Evolutionary conservation across 2,888 invertebrate species (phyloP), one percentile per base, ranked within the genome.

Genomic region (Thymelicus sylvestris): DNA sequence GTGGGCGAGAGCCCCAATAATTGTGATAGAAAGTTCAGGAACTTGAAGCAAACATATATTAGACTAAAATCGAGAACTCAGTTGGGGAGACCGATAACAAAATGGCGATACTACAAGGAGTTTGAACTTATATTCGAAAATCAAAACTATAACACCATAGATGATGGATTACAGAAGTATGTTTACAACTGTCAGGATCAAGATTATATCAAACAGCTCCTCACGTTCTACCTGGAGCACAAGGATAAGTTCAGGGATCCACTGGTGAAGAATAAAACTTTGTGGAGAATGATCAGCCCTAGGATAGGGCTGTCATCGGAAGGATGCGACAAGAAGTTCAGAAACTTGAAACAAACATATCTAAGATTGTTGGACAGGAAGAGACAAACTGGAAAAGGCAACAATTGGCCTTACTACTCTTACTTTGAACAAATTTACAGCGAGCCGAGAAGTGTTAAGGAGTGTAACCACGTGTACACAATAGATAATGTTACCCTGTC

Each of bases 11-110:
- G 76, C 47, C 81, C 92, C 0, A 79, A 78, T 13, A 80, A 82
- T 63, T 92, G 92, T 77, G 93, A 93, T 73, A 90, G 90, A 63
- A 93, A 93, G 75, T 93, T 92, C 73, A 83, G 93, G 62, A 93
- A 93, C 74, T 79, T 93, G 52, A 93, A 93, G 74, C 92, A 92
- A 76, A 92, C 93, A 5, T 93, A 90, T 57, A 76, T 91, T 2
- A 84, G 90, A 74, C 77, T 92, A 12, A 91, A 87, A 78, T 82
- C 84, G 77, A 87, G 83, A 78, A 79, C 83, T 12, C 82, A 84
- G 47, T 75, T 83, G 2, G 89, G 88, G 0, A 81, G 83, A 60
- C 79, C 81, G 5, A 80, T 84, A 2, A 90, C 88, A 6, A 91
- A 91, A 75, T 93, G 93, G 93, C 79, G 86, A 19, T 92, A 91